These are phyloP conservation scores for Serranus cabrilla DNA, from an alignment of 2,797 vertebrate species.

Conservation along the genomic window DNA sequence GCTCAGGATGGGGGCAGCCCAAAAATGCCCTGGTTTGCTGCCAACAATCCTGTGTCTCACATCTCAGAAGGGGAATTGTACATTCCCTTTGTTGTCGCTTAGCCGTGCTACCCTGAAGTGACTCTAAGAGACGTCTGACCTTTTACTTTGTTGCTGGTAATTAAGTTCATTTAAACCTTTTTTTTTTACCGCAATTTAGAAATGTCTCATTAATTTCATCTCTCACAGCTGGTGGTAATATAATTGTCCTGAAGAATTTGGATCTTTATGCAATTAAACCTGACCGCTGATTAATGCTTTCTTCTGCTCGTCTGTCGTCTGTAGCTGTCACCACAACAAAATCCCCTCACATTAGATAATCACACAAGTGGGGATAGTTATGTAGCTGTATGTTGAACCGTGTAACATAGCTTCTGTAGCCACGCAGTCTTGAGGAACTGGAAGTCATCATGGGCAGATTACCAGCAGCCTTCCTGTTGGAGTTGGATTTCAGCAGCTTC, in stretches of 20 bases:
- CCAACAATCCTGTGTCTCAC: slow-evolving; percentile 64
- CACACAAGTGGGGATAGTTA: slow-evolving; percentile 20
- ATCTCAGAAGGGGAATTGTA: slow-evolving; percentile 55
- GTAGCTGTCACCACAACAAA: slow-evolving; percentile 44
- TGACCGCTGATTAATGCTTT: slow-evolving; percentile 4
- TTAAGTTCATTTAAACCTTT: slow-evolving; percentile 55
- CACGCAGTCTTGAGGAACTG: slow-evolving; percentile 43
- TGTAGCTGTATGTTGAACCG: slow-evolving; percentile 32
- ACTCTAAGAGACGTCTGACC: slow-evolving; percentile 60
- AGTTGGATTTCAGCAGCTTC: slow-evolving; percentile 41
- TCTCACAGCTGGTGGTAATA: slow-evolving; percentile 54
- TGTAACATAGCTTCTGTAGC: slow-evolving; percentile 31
- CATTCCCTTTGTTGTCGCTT: slow-evolving; percentile 56
- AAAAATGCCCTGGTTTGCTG: slow-evolving; percentile 68
- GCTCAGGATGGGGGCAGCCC: slow-evolving; percentile 41
- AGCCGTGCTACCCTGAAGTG: slow-evolving; percentile 49
- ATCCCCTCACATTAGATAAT: slow-evolving; percentile 49
- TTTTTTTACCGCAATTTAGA: slow-evolving; percentile 21
- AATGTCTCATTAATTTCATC: slow-evolving; percentile 59
- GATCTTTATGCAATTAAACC: slow-evolving; percentile 43
- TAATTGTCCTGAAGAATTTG: slow-evolving; percentile 53
- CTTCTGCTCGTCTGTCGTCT: slow-evolving; percentile 38
- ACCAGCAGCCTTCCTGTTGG: slow-evolving; percentile 43
- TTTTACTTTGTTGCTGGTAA: slow-evolving; percentile 49
- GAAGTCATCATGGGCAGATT: slow-evolving; percentile 56